Conservation (phyloP, 2,113 vertebrate genomes). For the Cyprinodon tularosa region DNA sequence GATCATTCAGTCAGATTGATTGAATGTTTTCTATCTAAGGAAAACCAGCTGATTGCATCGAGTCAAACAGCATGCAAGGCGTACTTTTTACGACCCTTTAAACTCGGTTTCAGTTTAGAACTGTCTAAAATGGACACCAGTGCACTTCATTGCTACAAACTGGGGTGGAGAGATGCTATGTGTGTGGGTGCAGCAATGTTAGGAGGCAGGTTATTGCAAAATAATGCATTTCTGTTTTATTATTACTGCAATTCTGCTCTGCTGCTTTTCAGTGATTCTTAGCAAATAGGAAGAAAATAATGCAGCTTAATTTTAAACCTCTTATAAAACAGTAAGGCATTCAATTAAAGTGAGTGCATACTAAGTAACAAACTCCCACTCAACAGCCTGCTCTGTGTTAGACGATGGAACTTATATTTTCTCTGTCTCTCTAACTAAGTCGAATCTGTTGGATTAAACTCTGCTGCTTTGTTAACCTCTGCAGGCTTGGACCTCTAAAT, state of each 20-base stretch:
- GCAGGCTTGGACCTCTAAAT: too few relatives aligned
- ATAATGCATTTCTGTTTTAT: background rate
- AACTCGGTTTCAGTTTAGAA: constrained; percentile 24
- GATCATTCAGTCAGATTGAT: too few relatives aligned
- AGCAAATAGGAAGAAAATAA: background rate
- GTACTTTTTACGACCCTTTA: constrained; percentile 43
- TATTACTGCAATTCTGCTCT: too few relatives aligned
- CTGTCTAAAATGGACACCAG: constrained; percentile 23
- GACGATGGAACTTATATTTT: constrained; percentile 75
- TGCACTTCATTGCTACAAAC: constrained; percentile 1
- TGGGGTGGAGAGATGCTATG: background rate
- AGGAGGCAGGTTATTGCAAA: constrained; percentile 10
- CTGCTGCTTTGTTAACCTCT: too few relatives aligned
- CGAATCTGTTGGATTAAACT: constrained; percentile 88
- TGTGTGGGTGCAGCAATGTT: constrained; percentile 27
- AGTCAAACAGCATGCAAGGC: constrained; percentile 5
- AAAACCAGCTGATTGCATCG: too few relatives aligned
- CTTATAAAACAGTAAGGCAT: constrained; percentile 98
- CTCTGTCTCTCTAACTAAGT: constrained; percentile 71
- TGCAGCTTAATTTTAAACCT: background rate
- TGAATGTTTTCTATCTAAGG: too few relatives aligned
- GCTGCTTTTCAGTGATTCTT: too few relatives aligned
- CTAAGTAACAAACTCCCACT: constrained; percentile 92
- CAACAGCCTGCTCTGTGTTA: constrained; percentile 97
- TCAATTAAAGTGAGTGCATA: constrained; percentile 95